Evolutionary conservation across 2,113 vertebrate species (phyloP), one percentile per base, ranked within the genome.

Genomic region (Nicator chloris): DNA sequence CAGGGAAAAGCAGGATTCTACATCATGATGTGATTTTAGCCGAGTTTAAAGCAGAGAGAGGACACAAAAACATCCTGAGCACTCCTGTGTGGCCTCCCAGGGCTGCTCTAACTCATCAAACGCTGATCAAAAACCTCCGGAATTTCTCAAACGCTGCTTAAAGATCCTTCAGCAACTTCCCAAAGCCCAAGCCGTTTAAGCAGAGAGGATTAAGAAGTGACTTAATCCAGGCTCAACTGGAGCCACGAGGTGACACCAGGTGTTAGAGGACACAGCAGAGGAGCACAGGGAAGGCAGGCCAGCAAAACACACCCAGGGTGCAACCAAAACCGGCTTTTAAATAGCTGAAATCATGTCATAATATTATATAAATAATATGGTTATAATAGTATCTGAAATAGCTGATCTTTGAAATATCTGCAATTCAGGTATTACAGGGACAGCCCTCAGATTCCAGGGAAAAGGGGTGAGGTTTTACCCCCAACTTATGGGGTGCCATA

Each of bases 21-120:
- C 16, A 42, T 69, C 0, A 6, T 3, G 3, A 6, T 13, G 50
- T 44, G 42, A 44, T 17, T 44, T 44, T 44, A 44, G 42, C 42
- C 4, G 12, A 35, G 7, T n/a, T 21, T 35, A 3, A 24, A 59
- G 21, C 0, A 0, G 4, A 2, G 13, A 56, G 11, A 35, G 53
- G 24, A 17, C 28, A 9, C 16, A n/a, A 14, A 57, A 40, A 65
- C 0, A 2, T 0, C 11, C n/a, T 33, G n/a, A 53, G 40, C 42
- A 24, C 61, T 33, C 9, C 60, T 35, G 4, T 0, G 13, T 0
- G 51, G 24, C 47, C 72, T 45, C 61, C 24, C 8, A 1, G 12
- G n/a, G 49, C 50, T 30, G 59, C 37, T 7, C 5, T 1, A 26
- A 28, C 39, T 40, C 13, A n/a, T 6, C 37, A n/a, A 70, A 37